Evolutionary conservation across 2,888 invertebrate species (phyloP).

Genomic region (Napeogenes sylphis): DNA sequence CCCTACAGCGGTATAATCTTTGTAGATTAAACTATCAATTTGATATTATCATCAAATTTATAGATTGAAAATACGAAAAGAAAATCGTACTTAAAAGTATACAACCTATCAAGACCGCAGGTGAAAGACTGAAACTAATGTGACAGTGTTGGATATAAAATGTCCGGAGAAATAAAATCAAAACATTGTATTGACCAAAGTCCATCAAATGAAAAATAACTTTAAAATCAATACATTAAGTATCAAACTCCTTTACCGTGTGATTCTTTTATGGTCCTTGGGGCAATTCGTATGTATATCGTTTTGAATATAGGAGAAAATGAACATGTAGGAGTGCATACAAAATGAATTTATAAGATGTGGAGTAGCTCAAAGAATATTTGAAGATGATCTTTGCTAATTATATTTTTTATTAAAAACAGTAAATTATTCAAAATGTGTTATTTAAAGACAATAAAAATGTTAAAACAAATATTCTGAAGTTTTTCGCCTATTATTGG

Average conservation of each 20-base stretch:
- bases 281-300: slow-evolving; percentile 9
- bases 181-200: slow-evolving; percentile 45
- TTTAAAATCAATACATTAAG: not conserved
- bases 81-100: slow-evolving; percentile 23
- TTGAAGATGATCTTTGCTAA: not conserved
- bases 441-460: no score
- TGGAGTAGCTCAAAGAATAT: slow-evolving; percentile 16
- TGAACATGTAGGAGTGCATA: slow-evolving; percentile 20
- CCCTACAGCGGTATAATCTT: no score
- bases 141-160: slow-evolving; percentile 32
- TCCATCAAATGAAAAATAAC: slow-evolving; percentile 20
- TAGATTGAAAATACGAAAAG: slow-evolving; percentile 12
- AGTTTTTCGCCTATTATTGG: no score
- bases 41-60: not conserved
- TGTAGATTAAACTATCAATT: no score
- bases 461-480: no score
- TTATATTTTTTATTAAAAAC: no score
- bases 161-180: slow-evolving; percentile 21
- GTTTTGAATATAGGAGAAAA: slow-evolving; percentile 28
- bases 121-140: slow-evolving; percentile 32
- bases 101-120: slow-evolving; percentile 29
- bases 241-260: slow-evolving; percentile 5
- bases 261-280: slow-evolving; percentile 1
- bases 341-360: slow-evolving; percentile 24
- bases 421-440: no score